These are phyloP conservation scores for Julus scanicus DNA, from an alignment of 2,888 invertebrate genomes.

Conservation along the genomic window DNA sequence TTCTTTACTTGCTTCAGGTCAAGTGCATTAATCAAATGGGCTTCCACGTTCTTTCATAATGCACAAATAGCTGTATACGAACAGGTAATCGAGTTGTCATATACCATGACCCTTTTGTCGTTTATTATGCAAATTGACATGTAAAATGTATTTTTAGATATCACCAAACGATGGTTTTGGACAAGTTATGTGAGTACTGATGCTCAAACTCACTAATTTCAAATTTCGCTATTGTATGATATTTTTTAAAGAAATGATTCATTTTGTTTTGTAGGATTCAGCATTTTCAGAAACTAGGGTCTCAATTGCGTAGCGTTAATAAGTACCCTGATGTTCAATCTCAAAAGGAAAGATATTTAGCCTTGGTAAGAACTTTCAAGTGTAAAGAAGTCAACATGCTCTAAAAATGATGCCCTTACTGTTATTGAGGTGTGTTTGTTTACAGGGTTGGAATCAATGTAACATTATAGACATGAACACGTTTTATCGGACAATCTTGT, in stretches of 20 bases:
- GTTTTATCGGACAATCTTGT: constrained; percentile 63
- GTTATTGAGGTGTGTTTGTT: background rate
- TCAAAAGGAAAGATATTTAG: constrained; percentile 65
- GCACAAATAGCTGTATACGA: constrained; percentile 68
- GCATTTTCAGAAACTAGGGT: constrained; percentile 67
- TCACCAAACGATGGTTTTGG: constrained; percentile 64
- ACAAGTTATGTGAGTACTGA: constrained; percentile 61
- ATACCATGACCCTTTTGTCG: too few species aligned
- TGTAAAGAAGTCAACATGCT: background rate
- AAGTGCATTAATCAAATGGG: constrained; percentile 66
- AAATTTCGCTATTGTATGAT: background rate
- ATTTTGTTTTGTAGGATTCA: constrained; percentile 58
- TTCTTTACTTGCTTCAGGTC: constrained; percentile 52
- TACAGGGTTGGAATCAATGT: constrained; percentile 65
- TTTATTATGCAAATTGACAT: background rate
- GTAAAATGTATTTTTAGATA: constrained; percentile 57
- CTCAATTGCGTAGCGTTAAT: constrained; percentile 66
- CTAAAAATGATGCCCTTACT: background rate
- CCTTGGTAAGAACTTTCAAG: constrained; percentile 62
- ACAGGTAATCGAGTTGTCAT: constrained; percentile 61
- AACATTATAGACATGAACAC: constrained; percentile 65
- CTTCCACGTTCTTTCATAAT: constrained; percentile 64
- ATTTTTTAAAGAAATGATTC: too few species aligned
- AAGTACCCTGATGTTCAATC: constrained; percentile 64
- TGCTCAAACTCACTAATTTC: background rate